A percentile compares a stretch with the other conserved stretches of the same genome.
These are phyloP conservation scores for Cardiocondyla obscurior DNA, from an alignment of 1,140 invertebrate genomes.

Conservation along the genomic window DNA sequence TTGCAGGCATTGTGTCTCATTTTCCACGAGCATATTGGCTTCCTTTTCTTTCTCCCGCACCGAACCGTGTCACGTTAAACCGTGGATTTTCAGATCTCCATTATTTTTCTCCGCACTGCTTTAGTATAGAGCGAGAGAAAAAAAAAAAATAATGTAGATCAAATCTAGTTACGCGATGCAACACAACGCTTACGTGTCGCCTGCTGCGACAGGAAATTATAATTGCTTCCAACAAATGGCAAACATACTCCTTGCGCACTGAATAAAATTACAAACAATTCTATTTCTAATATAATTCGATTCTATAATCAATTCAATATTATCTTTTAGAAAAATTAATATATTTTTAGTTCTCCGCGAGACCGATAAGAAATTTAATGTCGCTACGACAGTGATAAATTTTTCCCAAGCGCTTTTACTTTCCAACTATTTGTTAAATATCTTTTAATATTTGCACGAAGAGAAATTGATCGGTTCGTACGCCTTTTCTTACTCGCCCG, in stretches of 20 bases:
- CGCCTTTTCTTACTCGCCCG: neutral
- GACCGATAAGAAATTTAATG: neutral
- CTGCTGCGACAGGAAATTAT: slow-evolving; percentile 33
- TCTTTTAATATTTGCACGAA: neutral
- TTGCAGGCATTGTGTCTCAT: slow-evolving; percentile 57
- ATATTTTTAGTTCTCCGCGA: neutral
- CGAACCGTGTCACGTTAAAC: slow-evolving; percentile 38
- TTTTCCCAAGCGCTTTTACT: neutral
- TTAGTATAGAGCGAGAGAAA: neutral
- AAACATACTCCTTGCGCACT: neutral
- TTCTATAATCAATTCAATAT: slow-evolving; percentile 14
- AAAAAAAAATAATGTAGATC: slow-evolving; percentile 56
- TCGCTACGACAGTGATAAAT: neutral
- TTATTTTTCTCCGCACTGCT: neutral
- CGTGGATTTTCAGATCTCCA: slow-evolving; percentile 51
- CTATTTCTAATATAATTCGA: neutral
- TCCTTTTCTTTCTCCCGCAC: slow-evolving; percentile 16
- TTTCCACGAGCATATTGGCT: slow-evolving; percentile 54
- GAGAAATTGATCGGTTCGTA: neutral
- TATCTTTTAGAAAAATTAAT: neutral
- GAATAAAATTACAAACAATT: slow-evolving; percentile 15
- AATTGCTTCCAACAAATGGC: slow-evolving; percentile 23
- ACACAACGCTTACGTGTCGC: slow-evolving; percentile 1
- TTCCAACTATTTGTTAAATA: neutral
- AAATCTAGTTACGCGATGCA: slow-evolving; percentile 47